Conservation (phyloP, 2,888 invertebrate species). For the Sthenelais limicola region DNA sequence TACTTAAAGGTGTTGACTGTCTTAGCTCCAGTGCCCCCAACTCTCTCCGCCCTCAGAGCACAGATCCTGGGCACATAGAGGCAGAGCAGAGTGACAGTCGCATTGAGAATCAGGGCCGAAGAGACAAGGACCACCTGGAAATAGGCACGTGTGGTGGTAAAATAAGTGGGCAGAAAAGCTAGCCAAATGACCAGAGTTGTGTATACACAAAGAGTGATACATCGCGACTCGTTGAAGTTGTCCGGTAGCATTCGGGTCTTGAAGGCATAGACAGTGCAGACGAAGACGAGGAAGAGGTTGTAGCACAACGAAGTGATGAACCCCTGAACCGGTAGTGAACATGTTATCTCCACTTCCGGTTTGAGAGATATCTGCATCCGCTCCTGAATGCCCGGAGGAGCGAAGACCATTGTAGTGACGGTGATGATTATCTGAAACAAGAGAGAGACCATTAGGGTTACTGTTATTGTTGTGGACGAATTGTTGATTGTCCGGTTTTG, state of each 20-base stretch:
- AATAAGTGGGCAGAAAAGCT: slow-evolving; percentile 61
- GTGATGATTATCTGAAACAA: slow-evolving; percentile 53
- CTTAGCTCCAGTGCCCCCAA: background rate
- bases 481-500: no score
- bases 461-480: no score
- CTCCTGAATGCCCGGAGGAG: slow-evolving; percentile 46
- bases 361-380: slow-evolving; percentile 53
- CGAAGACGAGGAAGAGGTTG: slow-evolving; percentile 56
- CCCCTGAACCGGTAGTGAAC: slow-evolving; percentile 53
- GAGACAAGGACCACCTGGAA: slow-evolving; percentile 53
- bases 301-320: slow-evolving; percentile 57
- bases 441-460: no score
- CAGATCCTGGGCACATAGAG: slow-evolving; percentile 57
- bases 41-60: slow-evolving; percentile 47
- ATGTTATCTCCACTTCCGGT: slow-evolving; percentile 58
- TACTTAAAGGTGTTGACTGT: slow-evolving; percentile 32
- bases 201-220: slow-evolving; percentile 62
- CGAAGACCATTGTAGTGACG: slow-evolving; percentile 43
- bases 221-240: slow-evolving; percentile 62
- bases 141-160: slow-evolving; percentile 53
- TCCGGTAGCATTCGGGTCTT: slow-evolving; percentile 57
- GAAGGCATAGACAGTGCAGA: slow-evolving; percentile 59
- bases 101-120: slow-evolving; percentile 55
- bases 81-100: slow-evolving; percentile 54
- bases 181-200: slow-evolving; percentile 62